phyloP scores from a whole-genome alignment of 2,888 invertebrate species.

The Adineta ricciae region DNA sequence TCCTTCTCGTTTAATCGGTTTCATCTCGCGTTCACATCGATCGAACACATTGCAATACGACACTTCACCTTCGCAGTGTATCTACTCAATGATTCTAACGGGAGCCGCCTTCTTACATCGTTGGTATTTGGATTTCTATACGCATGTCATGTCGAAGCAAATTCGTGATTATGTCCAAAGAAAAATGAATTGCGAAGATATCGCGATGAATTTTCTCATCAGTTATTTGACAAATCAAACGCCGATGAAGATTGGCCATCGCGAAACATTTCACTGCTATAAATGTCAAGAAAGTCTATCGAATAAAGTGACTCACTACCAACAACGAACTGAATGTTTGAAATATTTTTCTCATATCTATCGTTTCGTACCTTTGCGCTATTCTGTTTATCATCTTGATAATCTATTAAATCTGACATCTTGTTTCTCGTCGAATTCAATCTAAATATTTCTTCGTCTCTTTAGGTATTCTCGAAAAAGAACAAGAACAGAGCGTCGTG shows the following conservation, averaged over 20 bases:
- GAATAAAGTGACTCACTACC: conserved; percentile 89
- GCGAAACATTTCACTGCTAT: conserved; percentile 95
- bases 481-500: conserved; percentile 97
- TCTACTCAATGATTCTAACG: conserved; percentile 94
- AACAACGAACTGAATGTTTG: conserved; percentile 91
- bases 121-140: conserved; percentile 87
- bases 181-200: conserved; percentile 97
- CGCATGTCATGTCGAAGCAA: conserved; percentile 79
- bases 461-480: conserved; percentile 82
- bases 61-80: conserved; percentile 87
- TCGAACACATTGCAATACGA: conserved; percentile 89
- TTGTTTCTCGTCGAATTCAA: too few relatives aligned
- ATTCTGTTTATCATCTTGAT: conserved; percentile 91
- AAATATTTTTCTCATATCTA: conserved; percentile 78
- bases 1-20: conserved; percentile 86
- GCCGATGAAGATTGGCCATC: conserved; percentile 79
- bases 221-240: conserved; percentile 90
- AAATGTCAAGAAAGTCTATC: conserved; percentile 90
- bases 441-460: not conserved
- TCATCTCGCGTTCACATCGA: conserved; percentile 87
- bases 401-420: conserved; percentile 45
- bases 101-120: conserved; percentile 85
- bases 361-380: conserved; percentile 89
- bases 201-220: conserved; percentile 98
- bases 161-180: conserved; percentile 92